Base-by-base conservation (phyloP, 2,797 vertebrate genomes). In the Enteromius fasciolatus region DNA sequence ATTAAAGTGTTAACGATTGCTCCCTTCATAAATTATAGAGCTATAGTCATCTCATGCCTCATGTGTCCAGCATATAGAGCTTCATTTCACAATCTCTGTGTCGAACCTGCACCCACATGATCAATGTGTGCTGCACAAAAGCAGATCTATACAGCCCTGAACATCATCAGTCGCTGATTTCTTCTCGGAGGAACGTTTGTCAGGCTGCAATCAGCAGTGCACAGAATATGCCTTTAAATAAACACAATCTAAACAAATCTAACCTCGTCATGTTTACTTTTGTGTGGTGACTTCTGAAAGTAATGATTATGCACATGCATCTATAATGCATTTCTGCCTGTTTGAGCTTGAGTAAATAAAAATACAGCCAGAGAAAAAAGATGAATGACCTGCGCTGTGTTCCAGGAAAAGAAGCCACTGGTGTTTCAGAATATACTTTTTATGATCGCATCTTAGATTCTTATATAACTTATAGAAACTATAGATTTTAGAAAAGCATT, bases 321-420 rank as follows among this genome's bases (percentile, higher is more conserved):
- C 85, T 89, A 83, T 83, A 89, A 92, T 85, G 81, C 76, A 87
- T 92, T 93, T 93, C 92, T 91, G 87, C 85, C 91, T 50, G 74
- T 85, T 91, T 73, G 66, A 86, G 76, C 80, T 87, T 68, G 70
- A 87, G 86, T 87, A 87, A 79, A 87, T 87, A 86, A 75, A 90
- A 86, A 87, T 88, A 90, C 89, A 85, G 83, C 91, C 88, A 75
- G 23, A 82, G 88, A 90, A 28, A 90, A 88, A 64, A 86, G 85
- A 89, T 76, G 85, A 92, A 86, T 82, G 91, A 91, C 88, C 91
- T 89, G 92, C 90, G 92, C 84, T 85, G 89, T 91, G 87, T 90
- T 90, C 91, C 92, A 92, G 74, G 46, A 90, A 90, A 91, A 91
- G 89, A 82, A 82, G 9, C 18, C 31, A 66, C 63, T 5, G 20